Conservation (phyloP, 2,797 vertebrate genomes). For the Falco berigora region DNA sequence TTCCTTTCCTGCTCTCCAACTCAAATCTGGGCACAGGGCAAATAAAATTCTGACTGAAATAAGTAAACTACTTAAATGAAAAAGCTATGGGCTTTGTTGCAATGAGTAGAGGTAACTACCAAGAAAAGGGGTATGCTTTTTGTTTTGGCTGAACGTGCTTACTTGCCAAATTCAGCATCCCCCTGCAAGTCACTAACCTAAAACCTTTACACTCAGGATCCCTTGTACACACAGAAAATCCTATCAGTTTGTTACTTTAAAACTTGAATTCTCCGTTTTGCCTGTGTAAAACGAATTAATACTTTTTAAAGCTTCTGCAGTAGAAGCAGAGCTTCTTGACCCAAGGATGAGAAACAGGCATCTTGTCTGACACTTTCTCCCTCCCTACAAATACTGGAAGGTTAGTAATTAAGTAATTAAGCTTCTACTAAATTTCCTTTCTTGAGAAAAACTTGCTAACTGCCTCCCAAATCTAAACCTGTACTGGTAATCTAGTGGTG, state of each 20-base stretch:
- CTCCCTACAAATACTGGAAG: neutral
- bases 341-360: neutral
- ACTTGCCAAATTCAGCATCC: neutral
- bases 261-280: neutral
- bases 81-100: neutral
- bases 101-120: neutral
- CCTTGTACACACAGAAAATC: neutral
- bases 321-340: neutral
- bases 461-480: neutral
- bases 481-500: neutral
- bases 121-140: neutral
- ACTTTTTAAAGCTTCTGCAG: neutral
- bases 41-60: neutral
- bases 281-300: neutral
- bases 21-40: neutral
- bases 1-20: neutral
- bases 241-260: neutral
- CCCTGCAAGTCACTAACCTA: neutral
- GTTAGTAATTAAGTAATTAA: neutral
- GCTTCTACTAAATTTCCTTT: neutral
- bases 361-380: neutral
- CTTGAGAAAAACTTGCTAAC: neutral
- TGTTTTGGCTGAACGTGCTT: neutral
- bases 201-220: neutral
- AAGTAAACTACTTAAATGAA: neutral